Evolutionary conservation across 2,888 invertebrate genomes (phyloP), one percentile per base, ranked within the genome.

Genomic region (Tineola bisselliella): DNA sequence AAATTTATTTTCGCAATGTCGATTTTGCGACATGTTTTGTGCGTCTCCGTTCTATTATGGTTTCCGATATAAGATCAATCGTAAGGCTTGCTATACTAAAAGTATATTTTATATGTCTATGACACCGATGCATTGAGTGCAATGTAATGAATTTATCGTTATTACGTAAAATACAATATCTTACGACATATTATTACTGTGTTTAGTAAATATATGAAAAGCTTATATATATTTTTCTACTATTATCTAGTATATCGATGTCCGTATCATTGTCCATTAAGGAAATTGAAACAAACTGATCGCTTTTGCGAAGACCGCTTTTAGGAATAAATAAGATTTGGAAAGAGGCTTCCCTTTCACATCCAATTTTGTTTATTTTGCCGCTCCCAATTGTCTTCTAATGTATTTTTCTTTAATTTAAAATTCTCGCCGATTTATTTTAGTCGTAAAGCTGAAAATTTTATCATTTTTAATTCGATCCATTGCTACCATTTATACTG

Each of bases 61-160:
- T 48, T 44, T 4, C 43, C 48, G 44, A 48, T 60, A 48, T 30
- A 60, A 60, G 60, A 60, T 60, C 60, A 60, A 60, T 60, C 31
- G 59, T 19, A 4, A 18, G 4, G 60, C 52, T 48, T 31, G 38
- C 43, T 2, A 10, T 8, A 15, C 13, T 48, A 10, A 2, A 48
- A 48, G 12, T 10, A 48, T 8, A 15, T 10, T 2, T 10, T 38
- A 38, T 38, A 38, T 12, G 10, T 6, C 3, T 38, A 38, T n/a
- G n/a, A n/a, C n/a, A 38, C 3, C 38, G 10, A 38, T 38, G 25
- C 25, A 25, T n/a, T 25, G 25, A 4, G 6, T 25, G 6, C 2
- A 25, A 25, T 25, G 25, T 25, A 25, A 25, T 25, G 25, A 2
- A 25, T 25, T 25, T 25, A 25, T 25, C 6, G 25, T 25, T 25